Evolutionary conservation across 2,797 vertebrate genomes (phyloP), one percentile per base, ranked within the genome.

Genomic region (Myotis myotis): DNA sequence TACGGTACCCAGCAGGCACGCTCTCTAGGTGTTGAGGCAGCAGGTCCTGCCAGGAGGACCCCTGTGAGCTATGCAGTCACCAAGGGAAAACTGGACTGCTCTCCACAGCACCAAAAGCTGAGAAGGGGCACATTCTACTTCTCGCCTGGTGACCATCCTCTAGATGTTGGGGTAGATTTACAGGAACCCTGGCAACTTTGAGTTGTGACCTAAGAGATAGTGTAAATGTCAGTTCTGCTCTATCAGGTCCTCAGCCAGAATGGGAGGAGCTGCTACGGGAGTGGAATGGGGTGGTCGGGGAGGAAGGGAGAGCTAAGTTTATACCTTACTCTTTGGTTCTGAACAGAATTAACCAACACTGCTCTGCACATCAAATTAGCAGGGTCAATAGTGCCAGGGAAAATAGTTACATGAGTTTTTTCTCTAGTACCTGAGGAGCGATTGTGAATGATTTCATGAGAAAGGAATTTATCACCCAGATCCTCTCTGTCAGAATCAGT

Each of bases 171-270:
- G 22, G 47, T 51, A 28, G 47, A 36, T 86, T 96, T 94, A 49
- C 47, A 92, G 30, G 70, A 90, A 93, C 51, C 17, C 1, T 47
- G 68, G 36, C 13, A 80, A 13, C 49, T 88, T 75, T 82, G 55
- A 90, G 62, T 36, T 83, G 49, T 94, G 74, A 82, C n/a, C 30
- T 41, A 20, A 93, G 66, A 94, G 53, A 38, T 38, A 81, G 1
- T 79, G 20, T 41, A 75, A 72, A 38, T 36, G 85, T 93, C 28
- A 23, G 7, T 81, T 93, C 80, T 85, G 62, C 36, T 83, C 57
- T 94, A 66, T 95, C 78, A 44, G 0, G 7, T 5, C 19, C 15
- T 4, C 28, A 38, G 57, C 23, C 83, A 93, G 19, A 86, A 94
- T 30, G 12, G 57, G 70, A 55, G 38, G 41, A 53, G 15, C 64